Conservation (phyloP, 2,113 vertebrate genomes). For the Chaetorhynchus papuensis region DNA sequence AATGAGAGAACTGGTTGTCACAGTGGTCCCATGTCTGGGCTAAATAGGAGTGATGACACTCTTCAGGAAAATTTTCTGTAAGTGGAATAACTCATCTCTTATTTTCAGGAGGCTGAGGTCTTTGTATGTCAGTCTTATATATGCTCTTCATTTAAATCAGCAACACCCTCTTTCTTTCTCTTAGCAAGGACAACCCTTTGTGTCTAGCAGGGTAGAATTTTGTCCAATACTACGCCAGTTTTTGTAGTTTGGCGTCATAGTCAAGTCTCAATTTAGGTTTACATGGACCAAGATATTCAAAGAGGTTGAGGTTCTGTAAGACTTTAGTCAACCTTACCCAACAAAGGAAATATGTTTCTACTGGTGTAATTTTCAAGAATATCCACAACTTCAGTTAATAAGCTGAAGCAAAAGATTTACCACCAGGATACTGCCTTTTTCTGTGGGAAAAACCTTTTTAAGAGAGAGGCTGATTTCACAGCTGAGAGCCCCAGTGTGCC, state of each 20-base stretch:
- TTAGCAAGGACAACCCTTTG: background rate
- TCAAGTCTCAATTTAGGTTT: background rate
- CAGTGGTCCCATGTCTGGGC: background rate
- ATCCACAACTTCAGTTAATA: background rate
- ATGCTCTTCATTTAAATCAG: background rate
- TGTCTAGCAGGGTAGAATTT: background rate
- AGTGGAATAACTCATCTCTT: background rate
- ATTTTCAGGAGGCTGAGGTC: background rate
- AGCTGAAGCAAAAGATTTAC: background rate
- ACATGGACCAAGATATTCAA: background rate
- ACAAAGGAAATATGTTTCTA: background rate
- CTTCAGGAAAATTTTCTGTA: background rate
- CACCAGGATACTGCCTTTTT: background rate
- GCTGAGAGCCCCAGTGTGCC: background rate
- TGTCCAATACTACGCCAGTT: background rate
- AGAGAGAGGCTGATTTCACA: background rate
- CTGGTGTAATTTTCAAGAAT: background rate
- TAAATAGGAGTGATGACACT: background rate
- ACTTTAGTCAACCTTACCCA: background rate
- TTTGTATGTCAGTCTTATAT: background rate
- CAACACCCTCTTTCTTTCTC: background rate
- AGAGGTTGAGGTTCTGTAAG: background rate
- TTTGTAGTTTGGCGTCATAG: background rate
- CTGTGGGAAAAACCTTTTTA: background rate
- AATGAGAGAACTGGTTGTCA: background rate